phyloP scores from a whole-genome alignment of 1,140 invertebrate genomes.

The Caenorhabditis tropicalis region DNA sequence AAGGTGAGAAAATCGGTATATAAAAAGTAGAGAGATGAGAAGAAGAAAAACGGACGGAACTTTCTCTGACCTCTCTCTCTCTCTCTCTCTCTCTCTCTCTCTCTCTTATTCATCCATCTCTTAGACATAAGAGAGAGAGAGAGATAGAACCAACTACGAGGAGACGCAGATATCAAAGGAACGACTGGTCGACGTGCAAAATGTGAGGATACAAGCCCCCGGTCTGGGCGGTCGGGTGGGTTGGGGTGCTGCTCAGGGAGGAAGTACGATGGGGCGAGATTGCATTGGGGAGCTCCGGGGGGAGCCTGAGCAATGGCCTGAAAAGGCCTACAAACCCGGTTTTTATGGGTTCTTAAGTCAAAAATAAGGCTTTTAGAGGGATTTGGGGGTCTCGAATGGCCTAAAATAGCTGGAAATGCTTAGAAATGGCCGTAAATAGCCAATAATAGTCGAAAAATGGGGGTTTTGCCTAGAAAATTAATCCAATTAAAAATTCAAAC shows the following conservation, averaged over 20 bases:
- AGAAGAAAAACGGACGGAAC: neutral
- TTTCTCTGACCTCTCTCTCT: neutral
- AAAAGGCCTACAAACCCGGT: neutral
- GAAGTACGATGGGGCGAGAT: neutral
- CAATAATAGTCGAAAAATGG: neutral
- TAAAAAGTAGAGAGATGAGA: neutral
- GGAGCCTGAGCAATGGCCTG: neutral
- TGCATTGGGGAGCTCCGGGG: neutral
- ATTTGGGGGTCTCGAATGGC: neutral
- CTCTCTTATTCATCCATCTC: neutral
- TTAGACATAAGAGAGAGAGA: neutral
- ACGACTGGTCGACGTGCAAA: neutral
- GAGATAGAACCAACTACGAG: neutral
- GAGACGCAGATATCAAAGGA: neutral
- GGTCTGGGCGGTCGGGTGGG: neutral
- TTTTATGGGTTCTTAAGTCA: neutral
- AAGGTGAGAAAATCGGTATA: neutral
- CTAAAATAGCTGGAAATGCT: neutral
- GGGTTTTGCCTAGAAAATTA: neutral
- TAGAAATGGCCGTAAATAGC: neutral
- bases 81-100: neutral
- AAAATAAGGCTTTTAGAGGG: neutral
- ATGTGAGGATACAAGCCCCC: neutral
- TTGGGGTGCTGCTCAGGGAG: neutral
- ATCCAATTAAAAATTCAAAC: too few species aligned